Evolutionary conservation across 23 tunicate genomes (phyloP), one percentile per base, ranked within the genome.

Genomic region (Corella eumyota): DNA sequence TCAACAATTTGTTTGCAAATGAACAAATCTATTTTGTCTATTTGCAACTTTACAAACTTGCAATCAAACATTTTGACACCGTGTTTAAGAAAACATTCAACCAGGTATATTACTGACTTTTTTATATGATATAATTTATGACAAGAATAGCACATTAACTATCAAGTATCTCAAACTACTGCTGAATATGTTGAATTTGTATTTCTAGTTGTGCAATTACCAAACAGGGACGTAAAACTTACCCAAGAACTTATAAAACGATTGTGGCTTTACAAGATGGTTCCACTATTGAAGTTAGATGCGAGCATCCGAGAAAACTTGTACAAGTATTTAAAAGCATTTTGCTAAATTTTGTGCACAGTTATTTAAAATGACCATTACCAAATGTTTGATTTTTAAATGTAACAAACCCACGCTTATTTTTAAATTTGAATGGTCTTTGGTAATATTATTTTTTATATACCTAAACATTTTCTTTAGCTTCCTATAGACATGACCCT

Each of bases 231-330:
- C 70, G 94, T 0, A 32, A 67, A 30, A 75, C 81, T n/a, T 84
- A 62, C 56, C 94, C 94, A 28, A 65, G 94, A 30, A 84, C 75
- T 83, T 84, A 84, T 62, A 75, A 75, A 63, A 69, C 94, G 27
- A 56, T 25, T 17, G 15, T 84, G 22, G 72, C 47, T 25, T 69
- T 77, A 30, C 56, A 60, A 22, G 82, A 84, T 70, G 94, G 94
- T 2, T 75, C 83, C 0, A 84, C 83, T 6, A 21, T 75, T 3
- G 69, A 77, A 0, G 56, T 84, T 55, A 67, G 94, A 4, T 56
- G 24, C 28, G 26, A 34, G 17, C 54, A 57, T 55, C 94, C 94
- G 45, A 62, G 60, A 64, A 69, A 70, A 57, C 45, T 84, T 30
- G 62, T 84, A 25, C 64, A 58, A 67, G 82, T 66, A 32, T 2